A percentile compares a stretch with the other conserved stretches of the same genome.
Conservation (phyloP, 2,113 vertebrate species). For the Xenopus tropicalis region UCB_Xtro_10.0 CM004443.2:151794001-151794500, state of each 20-base stretch:
- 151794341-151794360: too few relatives aligned
- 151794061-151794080: too few relatives aligned
- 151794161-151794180: not conserved
- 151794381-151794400: too few relatives aligned
- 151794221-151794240: slow-evolving; percentile 7
- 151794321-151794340: too few relatives aligned
- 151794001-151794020: too few relatives aligned
- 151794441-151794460: not conserved
- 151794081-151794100: too few relatives aligned
- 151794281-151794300: not conserved
- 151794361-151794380: too few relatives aligned
- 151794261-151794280: slow-evolving; percentile 8
- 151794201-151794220: not conserved
- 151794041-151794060: too few relatives aligned
- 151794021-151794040: too few relatives aligned
- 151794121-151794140: too few relatives aligned
- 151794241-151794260: not conserved
- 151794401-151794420: not conserved
- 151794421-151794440: not conserved
- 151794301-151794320: not conserved
- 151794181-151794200: not conserved
- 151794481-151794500: slow-evolving; percentile 85
- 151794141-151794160: slow-evolving; percentile 10
- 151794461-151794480: slow-evolving; percentile 77
- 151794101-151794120: too few relatives aligned